Base-by-base conservation (phyloP, 2,113 vertebrate species). In the Holacanthus passer region DNA sequence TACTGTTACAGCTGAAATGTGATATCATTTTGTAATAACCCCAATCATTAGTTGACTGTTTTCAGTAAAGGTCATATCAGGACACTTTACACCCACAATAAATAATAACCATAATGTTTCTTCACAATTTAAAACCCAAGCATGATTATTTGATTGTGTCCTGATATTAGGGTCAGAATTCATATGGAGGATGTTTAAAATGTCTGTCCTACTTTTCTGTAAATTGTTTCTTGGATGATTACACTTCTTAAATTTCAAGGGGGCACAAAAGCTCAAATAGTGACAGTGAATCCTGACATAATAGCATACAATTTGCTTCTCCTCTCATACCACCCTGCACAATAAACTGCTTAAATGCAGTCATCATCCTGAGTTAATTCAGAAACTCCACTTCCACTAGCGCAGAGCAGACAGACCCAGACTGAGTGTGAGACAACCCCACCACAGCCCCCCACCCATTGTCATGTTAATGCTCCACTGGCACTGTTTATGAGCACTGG, bases 381-480 rank as follows among this genome's bases (percentile, higher is more conserved):
- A 79, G 74, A 85, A 87, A 84, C 50, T 74, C 63, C 77, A 86
- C 77, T 64, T 89, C 79, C 68, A 90, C 45, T 68, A 76, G 59
- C 77, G 56, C 62, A 50, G 68, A 81, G 68, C 85, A 90, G 83
- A 93, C 84, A 52, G 72, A 82, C 74, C 79, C 87, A 87, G 86
- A 82, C 83, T 75, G 80, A 85, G 73, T 63, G 86, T 12, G 81
- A 93, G 82, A 83, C 87, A 74, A 67, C 69, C 82, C 83, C 90
- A 53, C 45, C 81, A 37, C 76, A 74, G 37, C 77, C 85, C 76
- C 80, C 68, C 60, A 53, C 41, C 85, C 66, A 92, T 96, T 96
- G 94, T 96, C 85, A 96, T 96, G 95, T 91, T 94, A 95, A 96
- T 95, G 76, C 77, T 77, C 86, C 84, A 82, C 89, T 94, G 92